Conservation (phyloP, 2,888 invertebrate species). For the Acleris cristana region DNA sequence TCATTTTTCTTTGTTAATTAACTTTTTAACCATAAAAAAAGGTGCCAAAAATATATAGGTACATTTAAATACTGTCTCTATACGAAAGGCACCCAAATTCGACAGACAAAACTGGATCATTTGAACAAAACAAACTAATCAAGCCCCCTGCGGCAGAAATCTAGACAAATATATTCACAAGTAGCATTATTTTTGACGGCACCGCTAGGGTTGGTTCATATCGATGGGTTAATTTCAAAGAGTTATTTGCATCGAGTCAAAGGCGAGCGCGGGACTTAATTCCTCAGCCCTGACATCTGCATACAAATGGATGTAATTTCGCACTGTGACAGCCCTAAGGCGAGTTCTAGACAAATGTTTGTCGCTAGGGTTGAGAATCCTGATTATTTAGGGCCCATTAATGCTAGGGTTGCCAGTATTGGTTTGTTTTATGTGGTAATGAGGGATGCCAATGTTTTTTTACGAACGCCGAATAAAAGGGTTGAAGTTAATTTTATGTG, state of each 20-base stretch:
- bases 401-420: conserved; percentile 42
- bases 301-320: conserved; percentile 81
- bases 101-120: no score
- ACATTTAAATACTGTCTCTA: no score
- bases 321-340: conserved; percentile 73
- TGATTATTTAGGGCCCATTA: conserved; percentile 35
- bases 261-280: conserved; percentile 63
- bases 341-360: conserved; percentile 59
- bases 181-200: conserved; percentile 29
- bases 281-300: conserved; percentile 68
- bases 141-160: conserved; percentile 26
- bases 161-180: conserved; percentile 39
- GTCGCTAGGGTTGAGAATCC: conserved; percentile 56
- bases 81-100: no score
- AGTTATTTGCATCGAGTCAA: conserved; percentile 75
- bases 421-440: conserved; percentile 59
- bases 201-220: conserved; percentile 51
- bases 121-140: conserved; percentile 12
- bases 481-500: conserved; percentile 49
- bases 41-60: no score
- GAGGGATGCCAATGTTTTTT: conserved; percentile 55
- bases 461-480: conserved; percentile 56
- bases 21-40: no score
- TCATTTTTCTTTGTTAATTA: no score
- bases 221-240: conserved; percentile 78